Base-by-base conservation (phyloP, 2,797 vertebrate species). In the Oryzias dopingdopingensis region DNA sequence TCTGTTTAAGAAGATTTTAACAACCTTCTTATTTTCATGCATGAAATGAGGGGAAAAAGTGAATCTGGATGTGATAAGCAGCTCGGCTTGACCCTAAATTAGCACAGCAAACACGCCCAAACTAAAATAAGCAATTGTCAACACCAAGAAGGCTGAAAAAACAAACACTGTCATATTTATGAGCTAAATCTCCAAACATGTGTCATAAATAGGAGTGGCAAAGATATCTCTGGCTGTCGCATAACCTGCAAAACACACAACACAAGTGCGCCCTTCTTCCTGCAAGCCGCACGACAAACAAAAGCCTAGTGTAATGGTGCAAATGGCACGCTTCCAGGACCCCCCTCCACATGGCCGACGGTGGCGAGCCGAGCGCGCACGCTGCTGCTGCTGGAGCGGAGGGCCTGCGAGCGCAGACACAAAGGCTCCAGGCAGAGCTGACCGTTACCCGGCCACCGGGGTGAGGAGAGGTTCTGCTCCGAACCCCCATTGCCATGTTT, bases 181-280 rank as follows among this genome's bases (percentile, higher is more conserved):
- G 56, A 64, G 46, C 65, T 48, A 44, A 6, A 2, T 60, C 66
- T 76, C 23, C 64, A 83, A 82, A 84, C 78, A 24, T 3, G 48
- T 74, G 48, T 74, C 73, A 69, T 50, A 85, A 89, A 89, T 81
- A 86, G 79, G 53, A 55, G 67, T 14, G 72, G 81, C 79, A 69
- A 83, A 89, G 76, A 89, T 77, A 79, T 82, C 77, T 81, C 70
- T 82, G 76, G 77, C 60, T 80, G 76, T 84, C 76, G 59, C 72
- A 56, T 72, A 78, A 77, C 52, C 67, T 79, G 80, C 70, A 72
- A 75, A 81, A 74, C 76, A 79, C 71, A 58, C 72, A 43, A 52
- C 59, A 87, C 85, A 85, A 86, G 68, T 32, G 7, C 65, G 7
- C 42, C 71, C 59, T 86, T 87, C 74, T 86, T 56, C 76, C 71